A percentile compares a stretch with the other conserved stretches of the same genome.
Evolutionary conservation across 2,797 vertebrate genomes (phyloP).

Genomic region (Lemur catta): DNA sequence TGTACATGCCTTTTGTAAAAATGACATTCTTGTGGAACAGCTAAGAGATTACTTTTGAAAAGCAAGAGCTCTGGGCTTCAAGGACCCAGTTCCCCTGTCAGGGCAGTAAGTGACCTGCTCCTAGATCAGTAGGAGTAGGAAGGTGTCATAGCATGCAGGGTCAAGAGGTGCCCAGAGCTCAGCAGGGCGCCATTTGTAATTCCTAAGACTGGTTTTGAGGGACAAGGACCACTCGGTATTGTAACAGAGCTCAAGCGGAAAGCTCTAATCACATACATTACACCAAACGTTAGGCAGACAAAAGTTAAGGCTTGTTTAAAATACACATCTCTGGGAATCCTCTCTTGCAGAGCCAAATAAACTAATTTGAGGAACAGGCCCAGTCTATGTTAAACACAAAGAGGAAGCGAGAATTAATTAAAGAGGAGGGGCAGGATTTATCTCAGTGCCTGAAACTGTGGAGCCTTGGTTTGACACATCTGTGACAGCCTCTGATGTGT

Average conservation of each 20-base stretch:
- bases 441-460: background rate
- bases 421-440: background rate
- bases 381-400: conserved; percentile 6
- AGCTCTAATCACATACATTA: background rate
- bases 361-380: conserved; percentile 46
- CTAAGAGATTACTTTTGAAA: conserved; percentile 5
- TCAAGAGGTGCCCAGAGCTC: background rate
- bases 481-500: background rate
- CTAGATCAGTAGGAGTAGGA: background rate
- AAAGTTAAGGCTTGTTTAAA: conserved; percentile 51
- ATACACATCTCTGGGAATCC: conserved; percentile 1
- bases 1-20: background rate
- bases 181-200: background rate
- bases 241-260: conserved; percentile 23
- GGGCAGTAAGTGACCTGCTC: background rate
- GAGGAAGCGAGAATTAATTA: conserved; percentile 43
- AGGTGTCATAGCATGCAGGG: background rate
- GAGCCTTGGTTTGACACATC: background rate
- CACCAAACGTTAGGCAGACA: background rate
- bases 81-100: background rate
- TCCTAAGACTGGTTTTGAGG: background rate
- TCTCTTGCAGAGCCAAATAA: conserved; percentile 31
- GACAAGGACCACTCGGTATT: background rate
- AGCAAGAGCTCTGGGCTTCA: background rate
- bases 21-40: background rate